phyloP scores from a whole-genome alignment of 2,113 vertebrate species.

The Tenrec ecaudatus region DNA sequence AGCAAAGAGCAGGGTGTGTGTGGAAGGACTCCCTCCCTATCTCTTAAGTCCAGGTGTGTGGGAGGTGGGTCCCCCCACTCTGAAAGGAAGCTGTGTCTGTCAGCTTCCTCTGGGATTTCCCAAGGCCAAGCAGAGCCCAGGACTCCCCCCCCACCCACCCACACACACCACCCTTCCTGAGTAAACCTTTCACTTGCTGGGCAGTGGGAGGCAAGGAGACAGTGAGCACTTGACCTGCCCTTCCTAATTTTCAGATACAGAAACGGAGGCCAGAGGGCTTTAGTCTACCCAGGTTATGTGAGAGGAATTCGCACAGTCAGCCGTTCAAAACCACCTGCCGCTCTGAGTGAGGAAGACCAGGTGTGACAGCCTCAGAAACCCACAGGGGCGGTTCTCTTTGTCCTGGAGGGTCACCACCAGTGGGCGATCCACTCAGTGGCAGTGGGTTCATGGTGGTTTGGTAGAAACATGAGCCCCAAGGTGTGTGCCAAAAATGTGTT shows the following conservation, averaged over 20 bases:
- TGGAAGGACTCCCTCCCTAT: not conserved
- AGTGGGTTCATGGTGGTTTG: too few relatives aligned
- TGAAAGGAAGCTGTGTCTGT: not conserved
- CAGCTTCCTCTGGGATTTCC: not conserved
- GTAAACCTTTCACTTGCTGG: too few relatives aligned
- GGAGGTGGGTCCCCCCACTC: not conserved
- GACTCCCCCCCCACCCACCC: not conserved
- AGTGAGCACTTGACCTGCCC: not conserved
- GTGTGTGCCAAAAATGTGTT: not conserved
- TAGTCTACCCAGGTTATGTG: too few relatives aligned
- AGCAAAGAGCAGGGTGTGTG: rapidly evolving
- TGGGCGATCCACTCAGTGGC: too few relatives aligned
- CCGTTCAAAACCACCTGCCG: too few relatives aligned
- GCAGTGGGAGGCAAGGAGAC: not conserved
- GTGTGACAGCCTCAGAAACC: too few relatives aligned
- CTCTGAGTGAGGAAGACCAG: too few relatives aligned
- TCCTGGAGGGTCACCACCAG: too few relatives aligned
- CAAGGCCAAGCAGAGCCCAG: constrained; percentile 57
- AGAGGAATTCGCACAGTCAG: too few relatives aligned
- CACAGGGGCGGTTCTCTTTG: too few relatives aligned
- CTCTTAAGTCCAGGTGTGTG: too few relatives aligned
- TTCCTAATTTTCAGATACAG: not conserved
- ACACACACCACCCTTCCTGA: too few relatives aligned
- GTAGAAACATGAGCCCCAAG: not conserved
- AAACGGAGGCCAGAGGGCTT: not conserved